Conservation (phyloP, 1,140 invertebrate genomes). For the Aleiodes sp. region DNA sequence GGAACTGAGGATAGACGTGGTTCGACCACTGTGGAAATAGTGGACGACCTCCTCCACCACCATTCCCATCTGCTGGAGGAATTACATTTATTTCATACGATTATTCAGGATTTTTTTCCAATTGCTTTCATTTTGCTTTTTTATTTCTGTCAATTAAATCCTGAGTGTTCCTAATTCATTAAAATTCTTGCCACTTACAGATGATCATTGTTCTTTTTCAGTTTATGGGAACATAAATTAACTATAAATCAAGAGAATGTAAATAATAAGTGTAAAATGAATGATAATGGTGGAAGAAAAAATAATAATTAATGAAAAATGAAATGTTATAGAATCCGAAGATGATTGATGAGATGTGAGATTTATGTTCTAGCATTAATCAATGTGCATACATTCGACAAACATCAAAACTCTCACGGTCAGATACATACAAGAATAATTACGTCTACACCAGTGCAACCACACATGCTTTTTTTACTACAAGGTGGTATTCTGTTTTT, state of each 20-base stretch:
- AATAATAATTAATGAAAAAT: neutral
- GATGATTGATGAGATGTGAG: conserved; percentile 29
- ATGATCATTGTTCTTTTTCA: too few species aligned
- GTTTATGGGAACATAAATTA: too few species aligned
- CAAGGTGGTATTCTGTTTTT: conserved; percentile 47
- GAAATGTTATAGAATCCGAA: neutral
- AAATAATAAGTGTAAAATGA: neutral
- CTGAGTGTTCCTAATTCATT: neutral
- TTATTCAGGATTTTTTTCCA: conserved; percentile 38
- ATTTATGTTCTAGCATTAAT: conserved; percentile 48
- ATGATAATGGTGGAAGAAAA: neutral
- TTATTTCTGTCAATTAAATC: neutral
- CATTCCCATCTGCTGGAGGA: conserved; percentile 65
- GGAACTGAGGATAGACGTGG: conserved; percentile 90
- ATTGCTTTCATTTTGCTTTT: conserved; percentile 9
- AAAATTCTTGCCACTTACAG: too few species aligned
- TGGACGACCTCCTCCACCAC: conserved; percentile 72
- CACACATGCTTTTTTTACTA: conserved; percentile 56
- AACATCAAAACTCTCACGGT: conserved; percentile 67
- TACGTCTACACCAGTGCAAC: conserved; percentile 56
- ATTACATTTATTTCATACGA: conserved; percentile 56
- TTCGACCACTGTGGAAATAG: conserved; percentile 92
- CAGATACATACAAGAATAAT: conserved; percentile 61
- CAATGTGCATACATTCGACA: conserved; percentile 64
- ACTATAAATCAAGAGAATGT: too few species aligned